Conservation (phyloP, 2,888 invertebrate genomes). For the Sarcophaga subvicina region DNA sequence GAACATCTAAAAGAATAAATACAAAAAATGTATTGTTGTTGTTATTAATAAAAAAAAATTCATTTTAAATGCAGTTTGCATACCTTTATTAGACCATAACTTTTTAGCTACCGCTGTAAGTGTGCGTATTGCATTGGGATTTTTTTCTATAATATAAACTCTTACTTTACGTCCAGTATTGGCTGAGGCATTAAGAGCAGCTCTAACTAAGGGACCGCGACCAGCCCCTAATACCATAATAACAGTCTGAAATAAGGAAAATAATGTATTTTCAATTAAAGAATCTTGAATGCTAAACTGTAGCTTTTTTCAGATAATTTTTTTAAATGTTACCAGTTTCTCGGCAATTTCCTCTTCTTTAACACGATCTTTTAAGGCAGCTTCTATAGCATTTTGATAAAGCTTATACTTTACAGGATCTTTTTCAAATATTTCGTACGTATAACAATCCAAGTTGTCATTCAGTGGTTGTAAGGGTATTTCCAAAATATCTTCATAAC, state of each 20-base stretch:
- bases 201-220: conserved; percentile 95
- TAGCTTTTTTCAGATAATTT: neutral
- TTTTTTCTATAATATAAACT: conserved; percentile 98
- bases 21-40: neutral
- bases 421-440: conserved; percentile 99
- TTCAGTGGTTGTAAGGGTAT: conserved; percentile 95
- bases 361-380: conserved; percentile 87
- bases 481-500: conserved; percentile 97
- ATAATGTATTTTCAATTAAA: no score
- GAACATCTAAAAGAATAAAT: conserved; percentile 83
- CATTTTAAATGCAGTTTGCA: neutral
- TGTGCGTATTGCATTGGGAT: conserved; percentile 96
- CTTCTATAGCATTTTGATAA: conserved; percentile 92
- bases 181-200: conserved; percentile 90
- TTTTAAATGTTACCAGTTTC: conserved; percentile 82
- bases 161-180: conserved; percentile 88
- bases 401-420: conserved; percentile 97
- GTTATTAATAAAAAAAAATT: neutral
- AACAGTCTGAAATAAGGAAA: conserved; percentile 80
- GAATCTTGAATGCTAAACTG: no score
- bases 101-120: conserved; percentile 89
- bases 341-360: conserved; percentile 81
- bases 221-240: conserved; percentile 97
- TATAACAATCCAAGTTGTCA: conserved; percentile 97
- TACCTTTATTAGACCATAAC: conserved; percentile 87